Evolutionary conservation across 2,888 invertebrate species (phyloP).

Genomic region (Noctua janthina): DNA sequence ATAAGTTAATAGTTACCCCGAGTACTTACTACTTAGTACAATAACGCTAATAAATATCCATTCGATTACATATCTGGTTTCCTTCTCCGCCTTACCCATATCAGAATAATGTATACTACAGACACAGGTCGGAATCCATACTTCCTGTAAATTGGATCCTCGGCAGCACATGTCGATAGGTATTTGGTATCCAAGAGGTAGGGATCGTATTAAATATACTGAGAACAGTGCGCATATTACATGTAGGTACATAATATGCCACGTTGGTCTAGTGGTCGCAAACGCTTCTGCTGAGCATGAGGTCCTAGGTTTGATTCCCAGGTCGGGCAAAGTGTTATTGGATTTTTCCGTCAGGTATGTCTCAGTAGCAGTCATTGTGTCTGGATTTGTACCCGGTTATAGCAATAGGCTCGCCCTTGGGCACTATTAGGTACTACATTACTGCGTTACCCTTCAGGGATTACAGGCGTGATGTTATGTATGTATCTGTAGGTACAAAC

Average conservation of each 20-base stretch:
- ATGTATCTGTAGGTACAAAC: neutral
- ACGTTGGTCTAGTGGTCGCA: neutral
- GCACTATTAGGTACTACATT: neutral
- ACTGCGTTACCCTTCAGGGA: neutral
- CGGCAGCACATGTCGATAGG: conserved; percentile 4
- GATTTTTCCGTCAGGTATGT: neutral
- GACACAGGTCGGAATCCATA: conserved; percentile 24
- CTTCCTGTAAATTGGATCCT: conserved; percentile 25
- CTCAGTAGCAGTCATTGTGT: neutral
- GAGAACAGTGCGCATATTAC: neutral
- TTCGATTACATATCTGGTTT: conserved; percentile 8
- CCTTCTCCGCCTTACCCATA: neutral
- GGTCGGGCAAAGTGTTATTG: no score
- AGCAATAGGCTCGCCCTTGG: no score
- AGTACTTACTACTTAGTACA: no score
- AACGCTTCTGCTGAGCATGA: neutral
- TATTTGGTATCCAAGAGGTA: conserved; percentile 14
- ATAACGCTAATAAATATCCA: neutral
- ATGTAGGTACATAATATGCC: neutral
- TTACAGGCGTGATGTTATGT: neutral
- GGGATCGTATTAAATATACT: neutral
- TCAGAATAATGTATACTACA: neutral
- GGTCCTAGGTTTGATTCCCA: neutral
- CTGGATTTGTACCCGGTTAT: neutral
- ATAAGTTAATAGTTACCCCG: neutral